These are phyloP conservation scores for Orycteropus afer DNA, from an alignment of 2,113 vertebrate genomes.

Conservation along the genomic window DNA sequence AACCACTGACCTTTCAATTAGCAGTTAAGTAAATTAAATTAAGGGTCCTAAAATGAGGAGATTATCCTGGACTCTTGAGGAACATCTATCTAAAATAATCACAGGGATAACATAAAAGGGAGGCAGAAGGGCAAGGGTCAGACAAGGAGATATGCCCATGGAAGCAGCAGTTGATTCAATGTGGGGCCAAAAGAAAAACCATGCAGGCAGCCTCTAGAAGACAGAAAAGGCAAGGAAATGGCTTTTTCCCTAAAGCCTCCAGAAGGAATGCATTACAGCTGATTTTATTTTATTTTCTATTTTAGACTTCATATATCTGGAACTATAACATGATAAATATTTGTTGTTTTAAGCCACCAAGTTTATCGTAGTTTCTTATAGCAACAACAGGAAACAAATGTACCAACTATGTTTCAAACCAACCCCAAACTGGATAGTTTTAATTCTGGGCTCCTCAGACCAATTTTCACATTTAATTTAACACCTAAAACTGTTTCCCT, in stretches of 20 bases:
- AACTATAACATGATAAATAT: background rate
- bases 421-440: background rate
- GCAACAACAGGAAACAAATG: background rate
- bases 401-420: rapidly evolving
- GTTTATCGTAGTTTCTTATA: background rate
- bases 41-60: background rate
- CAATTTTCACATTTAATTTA: background rate
- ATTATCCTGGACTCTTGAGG: background rate
- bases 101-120: background rate
- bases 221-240: background rate
- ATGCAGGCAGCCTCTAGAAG: background rate
- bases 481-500: rapidly evolving
- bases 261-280: background rate
- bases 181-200: rapidly evolving
- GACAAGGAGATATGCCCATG: rapidly evolving
- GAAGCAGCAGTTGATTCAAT: too few relatives aligned
- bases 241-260: background rate
- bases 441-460: background rate
- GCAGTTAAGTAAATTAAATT: background rate
- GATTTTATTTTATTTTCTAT: too few relatives aligned
- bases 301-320: background rate
- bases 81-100: background rate
- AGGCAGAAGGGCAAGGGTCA: background rate
- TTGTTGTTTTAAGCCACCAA: background rate
- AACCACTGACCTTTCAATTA: too few relatives aligned